Conservation (phyloP, 1,140 invertebrate species). For the Drosophila nigrodunni region DNA sequence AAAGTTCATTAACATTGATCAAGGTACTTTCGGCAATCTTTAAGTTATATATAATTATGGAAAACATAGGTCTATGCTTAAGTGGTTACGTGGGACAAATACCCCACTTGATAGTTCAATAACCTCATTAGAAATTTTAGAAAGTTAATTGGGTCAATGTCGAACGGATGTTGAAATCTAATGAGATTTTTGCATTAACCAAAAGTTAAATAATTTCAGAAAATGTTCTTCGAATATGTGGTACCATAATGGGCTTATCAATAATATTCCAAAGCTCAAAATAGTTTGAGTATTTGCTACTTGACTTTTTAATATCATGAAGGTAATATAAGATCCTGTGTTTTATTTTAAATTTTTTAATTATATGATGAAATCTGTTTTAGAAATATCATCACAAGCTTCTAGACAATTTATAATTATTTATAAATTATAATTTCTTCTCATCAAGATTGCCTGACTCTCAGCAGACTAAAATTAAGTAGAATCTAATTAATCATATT, state of each 20-base stretch:
- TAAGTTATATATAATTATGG: neutral
- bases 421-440: conserved; percentile 8
- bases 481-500: conserved; percentile 29
- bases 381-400: conserved; percentile 51
- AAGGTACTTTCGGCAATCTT: conserved; percentile 31
- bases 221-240: neutral
- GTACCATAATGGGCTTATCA: neutral
- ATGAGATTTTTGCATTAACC: conserved; percentile 5
- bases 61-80: conserved; percentile 6
- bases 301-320: neutral
- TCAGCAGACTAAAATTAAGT: neutral
- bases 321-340: conserved; percentile 34
- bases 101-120: conserved; percentile 56
- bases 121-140: conserved; percentile 49
- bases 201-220: neutral
- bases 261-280: neutral
- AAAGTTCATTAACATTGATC: conserved; percentile 39
- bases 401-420: conserved; percentile 13
- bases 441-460: conserved; percentile 1
- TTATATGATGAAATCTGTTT: conserved; percentile 61
- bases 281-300: neutral
- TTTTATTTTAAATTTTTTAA: too few species aligned
- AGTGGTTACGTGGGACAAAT: conserved; percentile 15
- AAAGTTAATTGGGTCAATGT: conserved; percentile 72
- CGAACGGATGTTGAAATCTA: conserved; percentile 56